Evolutionary conservation across 2,113 vertebrate genomes (phyloP), one percentile per base, ranked within the genome.

Genomic region (Pyxicephalus adspersus): DNA sequence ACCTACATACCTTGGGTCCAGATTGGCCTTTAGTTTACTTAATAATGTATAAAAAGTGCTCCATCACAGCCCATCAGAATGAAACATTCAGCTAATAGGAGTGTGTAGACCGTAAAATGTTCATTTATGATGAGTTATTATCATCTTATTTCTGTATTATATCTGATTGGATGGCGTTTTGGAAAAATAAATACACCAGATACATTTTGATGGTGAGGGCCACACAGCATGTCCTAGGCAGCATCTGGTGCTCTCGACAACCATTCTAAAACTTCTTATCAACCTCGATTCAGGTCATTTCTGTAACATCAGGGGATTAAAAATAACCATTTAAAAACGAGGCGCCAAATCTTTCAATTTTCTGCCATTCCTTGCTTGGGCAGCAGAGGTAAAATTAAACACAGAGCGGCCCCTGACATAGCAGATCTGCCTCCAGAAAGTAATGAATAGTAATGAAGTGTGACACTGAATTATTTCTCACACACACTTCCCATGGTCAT

Each of bases 371-470:
- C 34, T 66, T 2, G 68, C 2, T 20, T 13, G 19, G 71, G 64
- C 63, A n/a, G 58, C 51, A 1, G n/a, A 82, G 77, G 77, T 61
- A 65, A 80, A 85, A 86, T 75, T 74, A 85, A 85, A 85, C 80
- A 58, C 75, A 50, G 65, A 58, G 54, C 25, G 22, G n/a, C 51
- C 64, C 57, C 68, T 57, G 71, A 65, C 71, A 9, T 22, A 19
- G 61, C 61, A 82, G 22, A 73, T 66, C 50, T 64, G 18, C 13
- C 61, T 4, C 29, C 67, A 26, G 34, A 74, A 65, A 66, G 61
- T 50, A 26, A 81, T 65, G 71, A 75, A 82, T 82, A 82, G 61
- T 82, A 82, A 82, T 82, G 51, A 66, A 50, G 28, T 75, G 80
- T 74, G 31, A 82, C 80, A 67, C 70, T 50, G 61, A 66, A 66